These are phyloP conservation scores for Drosophila meridionalis DNA, from an alignment of 2,888 invertebrate genomes.

Conservation along the genomic window DNA sequence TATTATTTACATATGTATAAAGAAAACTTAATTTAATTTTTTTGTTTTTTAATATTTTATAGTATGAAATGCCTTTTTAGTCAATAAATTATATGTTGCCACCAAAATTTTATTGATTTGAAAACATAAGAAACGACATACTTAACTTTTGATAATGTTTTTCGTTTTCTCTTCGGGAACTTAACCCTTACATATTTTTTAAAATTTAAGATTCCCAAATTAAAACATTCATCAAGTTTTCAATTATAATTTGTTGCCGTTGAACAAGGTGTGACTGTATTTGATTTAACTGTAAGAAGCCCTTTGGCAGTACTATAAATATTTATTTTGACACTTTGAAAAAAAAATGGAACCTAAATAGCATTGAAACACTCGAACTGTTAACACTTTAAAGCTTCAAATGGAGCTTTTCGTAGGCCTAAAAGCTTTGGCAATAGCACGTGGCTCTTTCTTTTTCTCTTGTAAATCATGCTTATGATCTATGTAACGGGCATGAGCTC, in stretches of 20 bases:
- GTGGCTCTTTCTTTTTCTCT: neutral
- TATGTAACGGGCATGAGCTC: conserved; percentile 11
- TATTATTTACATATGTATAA: neutral
- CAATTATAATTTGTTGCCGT: neutral
- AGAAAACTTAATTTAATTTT: neutral
- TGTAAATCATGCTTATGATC: conserved; percentile 7
- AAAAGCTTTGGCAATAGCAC: neutral
- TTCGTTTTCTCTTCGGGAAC: conserved; percentile 10
- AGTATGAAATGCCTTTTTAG: conserved; percentile 21
- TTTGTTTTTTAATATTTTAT: neutral
- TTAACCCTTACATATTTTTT: neutral
- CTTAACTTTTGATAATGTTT: conserved; percentile 10
- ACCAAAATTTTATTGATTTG: conserved; percentile 5
- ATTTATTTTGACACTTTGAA: neutral
- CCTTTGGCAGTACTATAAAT: neutral
- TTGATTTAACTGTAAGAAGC: conserved; percentile 3
- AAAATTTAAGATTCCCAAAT: conserved; percentile 8
- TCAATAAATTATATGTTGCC: conserved; percentile 11
- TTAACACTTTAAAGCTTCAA: neutral
- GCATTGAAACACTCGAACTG: neutral
- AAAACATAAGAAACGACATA: neutral
- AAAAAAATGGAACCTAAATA: neutral
- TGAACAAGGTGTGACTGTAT: conserved; percentile 15
- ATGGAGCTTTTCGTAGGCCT: conserved; percentile 3
- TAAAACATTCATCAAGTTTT: conserved; percentile 4